A percentile compares a stretch with the other conserved stretches of the same genome.
phyloP scores from a whole-genome alignment of 2,888 invertebrate species.

The Iphiclides podalirius region DNA sequence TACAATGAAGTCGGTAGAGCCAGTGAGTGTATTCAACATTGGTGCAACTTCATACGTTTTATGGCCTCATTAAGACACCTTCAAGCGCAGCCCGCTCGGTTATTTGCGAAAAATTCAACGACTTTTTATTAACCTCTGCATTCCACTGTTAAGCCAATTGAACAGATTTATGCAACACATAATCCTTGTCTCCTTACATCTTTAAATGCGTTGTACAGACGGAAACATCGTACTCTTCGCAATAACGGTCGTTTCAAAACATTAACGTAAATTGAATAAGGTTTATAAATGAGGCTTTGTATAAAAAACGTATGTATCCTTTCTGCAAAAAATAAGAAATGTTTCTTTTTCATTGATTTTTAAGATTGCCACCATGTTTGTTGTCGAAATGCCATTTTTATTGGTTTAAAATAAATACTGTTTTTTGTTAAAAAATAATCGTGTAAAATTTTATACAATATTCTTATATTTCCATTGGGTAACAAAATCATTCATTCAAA shows the following conservation, averaged over 20 bases:
- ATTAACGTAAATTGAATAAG: slow-evolving; percentile 2
- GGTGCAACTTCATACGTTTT: slow-evolving; percentile 26
- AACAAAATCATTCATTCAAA: too few relatives aligned
- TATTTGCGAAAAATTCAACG: slow-evolving; percentile 26
- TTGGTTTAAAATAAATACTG: neutral
- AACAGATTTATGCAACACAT: slow-evolving; percentile 23
- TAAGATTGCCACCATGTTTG: neutral
- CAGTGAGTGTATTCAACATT: slow-evolving; percentile 10
- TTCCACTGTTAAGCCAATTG: slow-evolving; percentile 18
- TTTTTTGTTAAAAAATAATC: too few relatives aligned
- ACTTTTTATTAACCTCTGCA: slow-evolving; percentile 19
- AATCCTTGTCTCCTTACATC: slow-evolving; percentile 16
- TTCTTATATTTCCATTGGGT: too few relatives aligned
- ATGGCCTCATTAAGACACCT: slow-evolving; percentile 28
- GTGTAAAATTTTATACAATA: too few relatives aligned
- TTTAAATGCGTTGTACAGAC: neutral
- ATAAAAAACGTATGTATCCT: too few relatives aligned
- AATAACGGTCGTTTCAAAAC: slow-evolving; percentile 9
- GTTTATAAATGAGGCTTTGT: slow-evolving; percentile 2
- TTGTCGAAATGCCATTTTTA: neutral
- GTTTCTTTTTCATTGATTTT: neutral
- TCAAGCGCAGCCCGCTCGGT: neutral
- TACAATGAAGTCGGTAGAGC: slow-evolving; percentile 18
- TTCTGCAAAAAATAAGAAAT: too few relatives aligned
- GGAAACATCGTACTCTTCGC: slow-evolving; percentile 1